A percentile compares a stretch with the other conserved stretches of the same genome.
These are phyloP conservation scores for Megastigmus dorsalis DNA, from an alignment of 2,888 invertebrate genomes.

Conservation along the genomic window DNA sequence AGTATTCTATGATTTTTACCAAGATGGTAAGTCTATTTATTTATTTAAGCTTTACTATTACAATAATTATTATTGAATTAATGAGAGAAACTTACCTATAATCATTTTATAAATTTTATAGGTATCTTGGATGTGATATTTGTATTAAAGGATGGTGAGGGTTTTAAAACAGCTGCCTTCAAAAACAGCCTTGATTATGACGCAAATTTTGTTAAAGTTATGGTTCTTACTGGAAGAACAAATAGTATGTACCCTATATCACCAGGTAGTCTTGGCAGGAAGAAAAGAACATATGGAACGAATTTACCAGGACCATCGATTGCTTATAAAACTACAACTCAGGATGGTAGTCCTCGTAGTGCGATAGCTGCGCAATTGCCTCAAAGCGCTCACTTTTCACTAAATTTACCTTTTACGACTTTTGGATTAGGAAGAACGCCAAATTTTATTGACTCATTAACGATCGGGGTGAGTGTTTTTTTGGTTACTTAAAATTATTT, in stretches of 20 bases:
- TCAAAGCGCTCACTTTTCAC: constrained; percentile 92
- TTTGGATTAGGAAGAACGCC: constrained; percentile 99
- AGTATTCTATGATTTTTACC: constrained; percentile 94
- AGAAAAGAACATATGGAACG: constrained; percentile 88
- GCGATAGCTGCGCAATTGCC: constrained; percentile 92
- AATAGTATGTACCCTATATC: constrained; percentile 83
- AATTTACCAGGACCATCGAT: constrained; percentile 94
- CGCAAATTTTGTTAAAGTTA: constrained; percentile 96
- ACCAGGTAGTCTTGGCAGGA: constrained; percentile 84
- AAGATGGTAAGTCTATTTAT: constrained; percentile 80
- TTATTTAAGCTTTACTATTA: background rate
- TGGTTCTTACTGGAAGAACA: constrained; percentile 89
- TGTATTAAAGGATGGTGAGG: constrained; percentile 73
- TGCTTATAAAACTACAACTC: constrained; percentile 90
- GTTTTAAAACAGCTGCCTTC: constrained; percentile 84
- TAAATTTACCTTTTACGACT: constrained; percentile 96
- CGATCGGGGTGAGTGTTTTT: constrained; percentile 81
- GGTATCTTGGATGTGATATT: constrained; percentile 90
- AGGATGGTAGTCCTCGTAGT: constrained; percentile 86
- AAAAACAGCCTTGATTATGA: constrained; percentile 93
- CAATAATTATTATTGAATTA: background rate
- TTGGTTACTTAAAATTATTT: background rate
- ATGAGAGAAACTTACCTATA: background rate
- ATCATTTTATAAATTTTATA: constrained; percentile 21
- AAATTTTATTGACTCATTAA: constrained; percentile 94